These are phyloP conservation scores for Apodemia hepburni DNA, from an alignment of 2,888 invertebrate genomes.

Conservation along the genomic window DNA sequence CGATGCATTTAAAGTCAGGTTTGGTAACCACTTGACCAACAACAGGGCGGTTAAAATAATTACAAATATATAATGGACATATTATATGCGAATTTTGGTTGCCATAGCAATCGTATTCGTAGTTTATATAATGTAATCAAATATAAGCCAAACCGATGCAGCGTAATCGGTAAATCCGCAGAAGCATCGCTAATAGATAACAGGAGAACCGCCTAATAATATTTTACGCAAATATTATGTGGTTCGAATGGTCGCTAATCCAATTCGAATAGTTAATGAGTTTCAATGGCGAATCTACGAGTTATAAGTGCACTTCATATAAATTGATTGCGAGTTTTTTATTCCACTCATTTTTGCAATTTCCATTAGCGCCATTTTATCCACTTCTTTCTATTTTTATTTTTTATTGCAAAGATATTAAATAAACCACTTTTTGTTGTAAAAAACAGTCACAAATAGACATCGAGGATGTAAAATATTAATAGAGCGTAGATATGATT, in stretches of 20 bases:
- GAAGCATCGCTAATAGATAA: conserved; percentile 53
- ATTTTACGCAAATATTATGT: conserved; percentile 34
- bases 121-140: neutral
- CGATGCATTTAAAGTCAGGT: no score
- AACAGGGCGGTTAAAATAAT: no score
- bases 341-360: no score
- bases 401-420: no score
- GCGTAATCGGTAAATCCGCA: conserved; percentile 51
- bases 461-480: no score
- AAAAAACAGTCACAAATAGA: no score
- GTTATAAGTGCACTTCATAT: neutral
- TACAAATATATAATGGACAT: no score
- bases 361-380: no score
- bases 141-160: conserved; percentile 40
- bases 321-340: neutral
- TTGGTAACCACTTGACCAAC: no score
- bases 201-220: conserved; percentile 48
- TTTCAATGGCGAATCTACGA: conserved; percentile 31
- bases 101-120: neutral
- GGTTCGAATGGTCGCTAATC: conserved; percentile 42
- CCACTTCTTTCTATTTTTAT: no score
- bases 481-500: no score
- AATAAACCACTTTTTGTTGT: no score
- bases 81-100: neutral
- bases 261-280: conserved; percentile 57